Evolutionary conservation across 64 coral and sea anemone species (phyloP).

Genomic region (Stichodactyla mertensii): DNA sequence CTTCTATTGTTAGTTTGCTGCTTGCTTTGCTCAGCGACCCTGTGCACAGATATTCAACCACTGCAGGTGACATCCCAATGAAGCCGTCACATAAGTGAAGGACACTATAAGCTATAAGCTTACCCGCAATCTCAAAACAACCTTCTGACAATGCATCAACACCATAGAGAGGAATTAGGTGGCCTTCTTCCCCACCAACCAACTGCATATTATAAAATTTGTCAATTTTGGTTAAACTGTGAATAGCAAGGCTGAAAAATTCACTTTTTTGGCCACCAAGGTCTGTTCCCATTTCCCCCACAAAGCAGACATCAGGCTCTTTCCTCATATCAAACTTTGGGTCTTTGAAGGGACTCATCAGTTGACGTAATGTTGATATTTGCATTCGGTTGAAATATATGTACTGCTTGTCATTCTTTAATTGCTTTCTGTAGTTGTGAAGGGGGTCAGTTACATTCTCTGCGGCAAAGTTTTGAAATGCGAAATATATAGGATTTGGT

Average conservation of each 20-base stretch:
- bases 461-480: too few species aligned
- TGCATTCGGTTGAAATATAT: not conserved
- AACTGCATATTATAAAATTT: constrained; percentile 50
- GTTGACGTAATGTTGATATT: not conserved
- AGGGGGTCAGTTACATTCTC: not conserved
- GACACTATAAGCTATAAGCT: constrained; percentile 48
- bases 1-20: constrained; percentile 34
- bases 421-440: not conserved
- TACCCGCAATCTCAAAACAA: constrained; percentile 42
- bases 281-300: constrained; percentile 14
- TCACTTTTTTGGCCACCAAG: constrained; percentile 5
- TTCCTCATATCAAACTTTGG: not conserved
- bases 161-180: constrained; percentile 15
- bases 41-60: constrained; percentile 43
- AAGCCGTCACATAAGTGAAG: constrained; percentile 32
- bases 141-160: constrained; percentile 28
- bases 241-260: not conserved
- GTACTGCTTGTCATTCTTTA: not conserved
- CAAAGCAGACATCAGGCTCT: not conserved
- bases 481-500: too few species aligned
- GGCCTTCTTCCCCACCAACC: constrained; percentile 5
- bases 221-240: constrained; percentile 12
- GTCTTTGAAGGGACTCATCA: not conserved
- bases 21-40: constrained; percentile 45
- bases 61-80: constrained; percentile 52